Evolutionary conservation across 2,888 invertebrate species (phyloP).

Genomic region (Torymus tubicola): DNA sequence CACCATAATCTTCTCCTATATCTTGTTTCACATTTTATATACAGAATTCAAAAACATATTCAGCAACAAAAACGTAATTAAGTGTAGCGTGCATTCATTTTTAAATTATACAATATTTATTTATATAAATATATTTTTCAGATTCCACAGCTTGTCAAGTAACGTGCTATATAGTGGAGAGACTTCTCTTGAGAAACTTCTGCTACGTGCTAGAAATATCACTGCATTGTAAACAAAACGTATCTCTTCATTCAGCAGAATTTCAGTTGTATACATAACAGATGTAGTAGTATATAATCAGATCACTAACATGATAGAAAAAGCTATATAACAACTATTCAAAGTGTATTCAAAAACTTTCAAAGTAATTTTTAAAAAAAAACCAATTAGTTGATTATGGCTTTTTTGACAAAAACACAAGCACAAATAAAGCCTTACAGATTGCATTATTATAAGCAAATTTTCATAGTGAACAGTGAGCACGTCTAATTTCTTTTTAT

Average conservation of each 20-base stretch:
- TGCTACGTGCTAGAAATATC: slow-evolving; percentile 25
- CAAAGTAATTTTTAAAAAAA: slow-evolving; percentile 47
- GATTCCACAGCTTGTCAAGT: slow-evolving; percentile 26
- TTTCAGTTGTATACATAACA: slow-evolving; percentile 25
- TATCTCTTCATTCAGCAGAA: slow-evolving; percentile 23
- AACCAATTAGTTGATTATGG: slow-evolving; percentile 10
- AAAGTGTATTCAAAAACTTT: slow-evolving; percentile 50
- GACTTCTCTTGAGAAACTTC: slow-evolving; percentile 31
- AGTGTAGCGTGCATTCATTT: slow-evolving; percentile 44
- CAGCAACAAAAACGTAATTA: slow-evolving; percentile 46
- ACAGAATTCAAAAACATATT: slow-evolving; percentile 39
- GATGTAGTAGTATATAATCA: slow-evolving; percentile 16
- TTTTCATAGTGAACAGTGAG: slow-evolving; percentile 47
- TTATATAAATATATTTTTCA: slow-evolving; percentile 12
- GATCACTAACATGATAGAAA: slow-evolving; percentile 26
- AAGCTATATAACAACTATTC: slow-evolving; percentile 17
- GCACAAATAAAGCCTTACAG: slow-evolving; percentile 55
- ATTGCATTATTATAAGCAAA: slow-evolving; percentile 55
- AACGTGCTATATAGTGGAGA: slow-evolving; percentile 45
- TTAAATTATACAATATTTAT: slow-evolving; percentile 24
- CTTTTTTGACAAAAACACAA: slow-evolving; percentile 52
- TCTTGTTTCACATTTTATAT: slow-evolving; percentile 16
- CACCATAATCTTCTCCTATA: slow-evolving; percentile 45
- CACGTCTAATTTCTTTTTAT: slow-evolving; percentile 43
- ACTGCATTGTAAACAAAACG: slow-evolving; percentile 36